Base-by-base conservation (phyloP, 2,888 invertebrate genomes). In the Drosophila anomalata region DNA sequence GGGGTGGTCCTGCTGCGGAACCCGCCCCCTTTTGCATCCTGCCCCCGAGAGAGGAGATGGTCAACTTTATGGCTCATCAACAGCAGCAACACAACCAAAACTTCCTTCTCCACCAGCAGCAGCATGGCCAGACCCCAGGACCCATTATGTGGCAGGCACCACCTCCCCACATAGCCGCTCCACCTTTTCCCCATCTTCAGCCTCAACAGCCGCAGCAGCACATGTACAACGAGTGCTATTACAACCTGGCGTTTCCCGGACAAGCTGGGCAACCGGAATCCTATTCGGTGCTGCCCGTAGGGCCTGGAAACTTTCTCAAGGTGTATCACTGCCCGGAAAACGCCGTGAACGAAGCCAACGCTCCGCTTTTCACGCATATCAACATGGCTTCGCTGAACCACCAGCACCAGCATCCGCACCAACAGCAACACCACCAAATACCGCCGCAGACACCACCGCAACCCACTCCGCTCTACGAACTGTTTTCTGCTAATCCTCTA, bases 271-370 rank as follows among this genome's bases (percentile, higher is more conserved):
- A 86, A 56, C 85, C 90, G 26, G 91, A 91, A 76, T 89, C 90
- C 6, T 92, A 90, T 59, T 91, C 91, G 0, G 91, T 91, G 33
- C 74, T 91, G 52, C 90, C 91, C 1, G 90, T 92, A 1, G 91
- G 91, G 0, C 90, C 90, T 68, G 91, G 91, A 0, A 91, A 91
- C 57, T 91, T 91, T 59, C 77, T 92, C 1, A 92, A 92, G 77
- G 90, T 92, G 0, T 92, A 91, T 70, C 92, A 91, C 70, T 90
- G 89, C 52, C 76, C 89, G 7, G 91, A 91, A 57, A 89, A 87
- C 59, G 68, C 78, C 4, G 72, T 75, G 9, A 83, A 69, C 26
- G 85, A 86, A 54, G 62, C 52, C 42, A 65, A 44, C 33, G 65
- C 62, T 24, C 46, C 60, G 46, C 61, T 77, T 11, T 78, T 71